Evolutionary conservation across 2,113 vertebrate genomes (phyloP).

Genomic region (Macrotus californicus): DNA sequence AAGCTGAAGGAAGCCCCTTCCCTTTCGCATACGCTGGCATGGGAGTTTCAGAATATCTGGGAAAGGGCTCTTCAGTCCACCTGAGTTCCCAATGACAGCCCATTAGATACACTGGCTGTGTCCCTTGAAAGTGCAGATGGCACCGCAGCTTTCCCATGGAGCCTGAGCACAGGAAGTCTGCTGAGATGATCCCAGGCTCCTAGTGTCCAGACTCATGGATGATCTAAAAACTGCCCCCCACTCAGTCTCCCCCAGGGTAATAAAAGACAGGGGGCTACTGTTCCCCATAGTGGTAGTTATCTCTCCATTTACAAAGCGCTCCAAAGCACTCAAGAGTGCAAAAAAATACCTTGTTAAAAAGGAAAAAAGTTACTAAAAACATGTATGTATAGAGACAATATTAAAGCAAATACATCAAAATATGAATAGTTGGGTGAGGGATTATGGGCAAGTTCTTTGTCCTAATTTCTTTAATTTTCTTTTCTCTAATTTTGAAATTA

Average conservation of each 20-base stretch:
- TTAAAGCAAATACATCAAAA: not conserved
- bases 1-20: not conserved
- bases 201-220: not conserved
- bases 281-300: not conserved
- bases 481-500: conserved; percentile 18
- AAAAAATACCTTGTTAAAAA: not conserved
- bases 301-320: not conserved
- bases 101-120: not conserved
- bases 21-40: not conserved
- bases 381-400: not conserved
- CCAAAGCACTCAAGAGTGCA: not conserved
- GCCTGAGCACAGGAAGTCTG: not conserved
- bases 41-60: not conserved
- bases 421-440: not conserved
- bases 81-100: not conserved
- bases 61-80: not conserved
- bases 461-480: too few species aligned
- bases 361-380: not conserved
- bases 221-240: not conserved
- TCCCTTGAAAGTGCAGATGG: not conserved
- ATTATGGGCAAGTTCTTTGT: not conserved
- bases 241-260: not conserved
- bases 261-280: not conserved
- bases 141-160: not conserved
- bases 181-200: not conserved